Base-by-base conservation (phyloP, 1,140 invertebrate species). In the Reticulitermes speratus region DNA sequence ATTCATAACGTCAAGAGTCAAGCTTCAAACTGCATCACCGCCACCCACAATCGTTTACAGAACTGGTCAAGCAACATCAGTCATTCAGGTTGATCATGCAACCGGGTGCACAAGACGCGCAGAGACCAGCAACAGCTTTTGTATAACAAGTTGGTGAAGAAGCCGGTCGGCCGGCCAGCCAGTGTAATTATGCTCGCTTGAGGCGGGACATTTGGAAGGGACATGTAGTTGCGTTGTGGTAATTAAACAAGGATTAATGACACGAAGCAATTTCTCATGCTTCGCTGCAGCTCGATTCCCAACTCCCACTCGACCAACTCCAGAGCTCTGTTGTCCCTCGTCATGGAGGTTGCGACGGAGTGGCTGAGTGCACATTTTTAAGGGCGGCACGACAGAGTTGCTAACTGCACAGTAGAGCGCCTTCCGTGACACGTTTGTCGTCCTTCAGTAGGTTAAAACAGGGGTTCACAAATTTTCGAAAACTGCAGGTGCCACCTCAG, bases 241-340 rank as follows among this genome's bases (percentile, higher is more conserved):
- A 75, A 75, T 75, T 75, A 75, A 75, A 75, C 65, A 75, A 75
- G 65, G 65, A 75, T 75, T 75, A 75, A 75, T 75, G 65, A 75
- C 65, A 75, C 65, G 65, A 75, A 25, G 65, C n/a, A 75, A 75
- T 75, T 75, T 75, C 65, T 75, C 65, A 75, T 75, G 65, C 65
- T 75, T 75, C 65, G n/a, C 65, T 75, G 65, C 25, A 75, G n/a
- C 65, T 30, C n/a, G 65, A 75, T 75, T 75, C 65, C n/a, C 65
- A 25, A 75, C 65, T 75, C 65, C 65, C 65, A 75, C 65, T 75
- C 25, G n/a, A 75, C 65, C n/a, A 75, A 9, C n/a, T 75, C 65
- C 12, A 30, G n/a, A 30, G 65, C 14, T 75, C 9, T 75, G 65
- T 14, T 30, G n/a, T 30, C 8, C 14, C 25, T 75, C 65, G 25